Evolutionary conservation across 2,113 vertebrate genomes (phyloP).

Genomic region (Spermophilus dauricus): DNA sequence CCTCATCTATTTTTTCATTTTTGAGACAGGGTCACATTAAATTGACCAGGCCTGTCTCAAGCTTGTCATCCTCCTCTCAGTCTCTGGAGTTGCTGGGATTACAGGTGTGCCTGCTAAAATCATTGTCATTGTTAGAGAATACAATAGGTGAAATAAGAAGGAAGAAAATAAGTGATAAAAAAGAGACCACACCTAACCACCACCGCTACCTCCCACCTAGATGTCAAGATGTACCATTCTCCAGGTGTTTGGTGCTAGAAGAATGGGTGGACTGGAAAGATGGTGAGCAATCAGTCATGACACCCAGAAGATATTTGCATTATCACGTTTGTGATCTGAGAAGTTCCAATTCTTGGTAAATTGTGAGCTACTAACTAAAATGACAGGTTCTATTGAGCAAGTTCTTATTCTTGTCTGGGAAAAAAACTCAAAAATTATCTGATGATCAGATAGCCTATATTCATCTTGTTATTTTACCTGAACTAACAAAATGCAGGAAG

Average conservation of each 20-base stretch:
- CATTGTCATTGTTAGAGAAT: neutral
- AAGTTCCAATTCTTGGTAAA: neutral
- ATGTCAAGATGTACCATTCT: neutral
- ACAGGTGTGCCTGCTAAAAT: neutral
- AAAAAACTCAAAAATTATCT: neutral
- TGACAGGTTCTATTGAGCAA: neutral
- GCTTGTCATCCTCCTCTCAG: too few relatives aligned
- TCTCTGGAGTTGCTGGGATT: too few relatives aligned
- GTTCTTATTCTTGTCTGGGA: neutral
- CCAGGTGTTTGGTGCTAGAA: neutral
- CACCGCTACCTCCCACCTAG: neutral
- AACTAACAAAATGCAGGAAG: neutral
- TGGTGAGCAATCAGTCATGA: neutral
- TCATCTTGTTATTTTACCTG: neutral
- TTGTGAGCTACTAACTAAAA: neutral
- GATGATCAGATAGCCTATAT: neutral
- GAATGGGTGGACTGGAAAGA: neutral
- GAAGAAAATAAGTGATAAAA: neutral
- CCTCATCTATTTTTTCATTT: too few relatives aligned
- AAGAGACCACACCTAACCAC: neutral
- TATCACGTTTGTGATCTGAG: neutral
- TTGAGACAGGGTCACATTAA: too few relatives aligned
- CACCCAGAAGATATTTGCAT: neutral
- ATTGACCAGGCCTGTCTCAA: too few relatives aligned
- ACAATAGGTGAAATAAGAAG: neutral